Base-by-base conservation (phyloP, 2,797 vertebrate genomes). In the Trematomus bernacchii region DNA sequence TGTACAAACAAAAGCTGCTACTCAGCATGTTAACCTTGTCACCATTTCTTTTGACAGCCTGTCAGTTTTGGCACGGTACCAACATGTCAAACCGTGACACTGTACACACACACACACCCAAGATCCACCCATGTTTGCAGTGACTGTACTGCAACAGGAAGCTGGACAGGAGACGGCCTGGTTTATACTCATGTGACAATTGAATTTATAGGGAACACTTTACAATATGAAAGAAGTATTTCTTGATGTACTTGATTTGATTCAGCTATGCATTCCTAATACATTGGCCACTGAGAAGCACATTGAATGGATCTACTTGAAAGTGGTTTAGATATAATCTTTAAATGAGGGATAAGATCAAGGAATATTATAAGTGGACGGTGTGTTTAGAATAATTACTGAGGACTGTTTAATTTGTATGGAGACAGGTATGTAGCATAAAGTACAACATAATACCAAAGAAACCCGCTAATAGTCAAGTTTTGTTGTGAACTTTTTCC, bases 111-210 rank as follows among this genome's bases (percentile, higher is more conserved):
- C 46, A 4, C 40, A 60, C 3, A 57, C 23, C 48, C 47, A 3
- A 43, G 33, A 19, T 33, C 46, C 66, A 74, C 85, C 81, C 82
- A 62, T 91, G 86, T 93, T 93, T 93, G 89, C 70, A 6, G 30
- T 84, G 74, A 50, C 54, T 71, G 68, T 33, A 23, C 57, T 52
- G 66, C 71, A 91, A 83, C 91, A 92, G 92, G 94, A 94, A 80
- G 77, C 81, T n/a, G 71, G 83, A 63, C 79, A 80, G 88, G 85
- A 89, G 83, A 65, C 10, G 42, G 62, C 76, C 73, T 47, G 16
- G 3, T 11, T 51, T 52, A 37, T 23, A 66, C 8, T 16, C 6
- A 16, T 47, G 3, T 42, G 50, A 6, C 58, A 33, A 23, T 27
- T 27, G 21, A 21, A 21, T 44, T 33, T 19, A 46, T 53, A 12